Base-by-base conservation (phyloP, 2,113 vertebrate species). In the Paratilapia polleni region DNA sequence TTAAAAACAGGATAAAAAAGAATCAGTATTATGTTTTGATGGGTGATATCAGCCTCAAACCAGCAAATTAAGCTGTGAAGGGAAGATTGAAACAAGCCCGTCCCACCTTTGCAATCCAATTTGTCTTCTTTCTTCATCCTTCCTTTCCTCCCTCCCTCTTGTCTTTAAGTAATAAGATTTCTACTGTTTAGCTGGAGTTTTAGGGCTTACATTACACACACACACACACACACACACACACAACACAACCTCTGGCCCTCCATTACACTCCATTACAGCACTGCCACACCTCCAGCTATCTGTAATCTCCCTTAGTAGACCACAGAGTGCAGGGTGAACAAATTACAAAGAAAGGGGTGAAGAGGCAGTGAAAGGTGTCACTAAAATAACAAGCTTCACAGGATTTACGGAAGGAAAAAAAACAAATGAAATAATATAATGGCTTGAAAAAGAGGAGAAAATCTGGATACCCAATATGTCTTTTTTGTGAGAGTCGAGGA, bases 121-220 rank as follows among this genome's bases (percentile, higher is more conserved):
- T 90, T 78, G 85, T 82, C 79, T 61, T 15, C 5, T 62, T 87
- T 78, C 82, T 84, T 87, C 74, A 85, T 88, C 90, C 89, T 49
- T 75, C 79, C 58, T 68, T 80, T 75, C 64, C 73, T 41, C 57
- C 76, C 80, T 79, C 78, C 85, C 75, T 38, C 61, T 73, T 82
- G 78, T 84, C 83, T 80, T 87, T 49, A 81, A 91, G 89, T 94
- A 95, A 95, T 89, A 88, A 83, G 93, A 94, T 94, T 93, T 85
- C 62, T 77, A 17, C 34, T 78, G 77, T 87, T 93, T 84, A 93
- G 88, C 93, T 78, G 64, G 64, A 78, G 83, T 87, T 91, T 89
- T 70, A 87, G 57, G 66, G 19, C 57, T n/a, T n/a, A n/a, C n/a
- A n/a, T 57, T 28, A n/a, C 77, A 20, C 54, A 66, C 73, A 73